phyloP scores from a whole-genome alignment of 2,113 vertebrate genomes.

The Cyprinodon brontotheroides region DNA sequence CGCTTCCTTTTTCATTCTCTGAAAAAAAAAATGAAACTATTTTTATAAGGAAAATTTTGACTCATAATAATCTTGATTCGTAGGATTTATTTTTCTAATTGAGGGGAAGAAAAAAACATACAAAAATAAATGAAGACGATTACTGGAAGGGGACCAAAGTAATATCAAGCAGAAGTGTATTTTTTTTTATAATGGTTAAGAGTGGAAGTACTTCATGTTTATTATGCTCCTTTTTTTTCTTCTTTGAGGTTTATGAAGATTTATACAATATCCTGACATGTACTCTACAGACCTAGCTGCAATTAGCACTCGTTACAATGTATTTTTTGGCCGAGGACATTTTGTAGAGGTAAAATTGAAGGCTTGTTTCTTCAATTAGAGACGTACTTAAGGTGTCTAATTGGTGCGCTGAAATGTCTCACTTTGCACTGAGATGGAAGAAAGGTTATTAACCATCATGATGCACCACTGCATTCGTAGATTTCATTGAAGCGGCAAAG shows the following conservation, averaged over 20 bases:
- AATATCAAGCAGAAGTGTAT: constrained; percentile 72
- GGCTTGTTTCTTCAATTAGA: constrained; percentile 34
- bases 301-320: constrained; percentile 52
- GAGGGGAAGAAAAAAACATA: constrained; percentile 57
- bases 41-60: constrained; percentile 79
- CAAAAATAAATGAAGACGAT: constrained; percentile 66
- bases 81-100: constrained; percentile 81
- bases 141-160: constrained; percentile 80
- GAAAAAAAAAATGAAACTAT: constrained; percentile 66
- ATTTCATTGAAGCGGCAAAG: constrained; percentile 28
- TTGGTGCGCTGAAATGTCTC: constrained; percentile 54
- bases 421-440: constrained; percentile 67
- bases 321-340: constrained; percentile 59
- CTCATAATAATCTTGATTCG: constrained; percentile 52
- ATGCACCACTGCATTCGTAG: constrained; percentile 50
- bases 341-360: constrained; percentile 23
- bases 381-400: constrained; percentile 36
- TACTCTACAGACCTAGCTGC: constrained; percentile 63
- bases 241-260: constrained; percentile 56
- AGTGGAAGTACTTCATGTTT: constrained; percentile 69
- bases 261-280: constrained; percentile 55
- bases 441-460: constrained; percentile 15
- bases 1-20: constrained; percentile 61
- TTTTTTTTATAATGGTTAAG: constrained; percentile 76
- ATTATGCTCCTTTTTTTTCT: constrained; percentile 53